Conservation (phyloP, 2,888 invertebrate genomes). For the Drosophila sordidula region DNA sequence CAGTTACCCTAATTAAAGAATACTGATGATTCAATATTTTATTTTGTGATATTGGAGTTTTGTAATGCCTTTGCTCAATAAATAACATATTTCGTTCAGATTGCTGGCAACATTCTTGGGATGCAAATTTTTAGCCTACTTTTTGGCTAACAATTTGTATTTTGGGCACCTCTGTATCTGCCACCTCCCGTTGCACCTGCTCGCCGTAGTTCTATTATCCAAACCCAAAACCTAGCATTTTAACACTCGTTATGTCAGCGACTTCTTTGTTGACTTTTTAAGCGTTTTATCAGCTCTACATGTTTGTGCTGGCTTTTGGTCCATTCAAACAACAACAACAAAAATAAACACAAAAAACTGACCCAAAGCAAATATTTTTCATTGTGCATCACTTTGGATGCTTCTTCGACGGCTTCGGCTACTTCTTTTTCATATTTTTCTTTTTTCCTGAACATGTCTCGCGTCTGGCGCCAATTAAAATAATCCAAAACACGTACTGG, state of each 20-base stretch:
- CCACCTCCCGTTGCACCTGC: too few species aligned
- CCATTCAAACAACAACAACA: constrained; percentile 13
- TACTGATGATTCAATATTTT: too few species aligned
- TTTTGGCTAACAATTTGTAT: neutral
- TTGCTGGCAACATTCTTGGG: too few species aligned
- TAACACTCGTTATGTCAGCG: constrained; percentile 7
- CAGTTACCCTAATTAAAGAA: too few species aligned
- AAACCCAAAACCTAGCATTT: neutral
- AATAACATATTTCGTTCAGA: too few species aligned
- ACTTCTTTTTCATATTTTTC: neutral
- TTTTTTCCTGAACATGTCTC: constrained; percentile 30
- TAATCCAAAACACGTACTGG: constrained; percentile 76
- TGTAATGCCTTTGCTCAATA: too few species aligned
- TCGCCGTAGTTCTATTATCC: too few species aligned
- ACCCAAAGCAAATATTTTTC: constrained; percentile 21
- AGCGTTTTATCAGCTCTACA: constrained; percentile 37
- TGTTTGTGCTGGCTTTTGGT: constrained; percentile 31
- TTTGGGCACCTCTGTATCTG: too few species aligned
- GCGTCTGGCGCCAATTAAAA: constrained; percentile 58
- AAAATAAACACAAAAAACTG: constrained; percentile 9
- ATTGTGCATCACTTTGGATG: constrained; percentile 10
- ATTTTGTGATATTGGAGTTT: too few species aligned
- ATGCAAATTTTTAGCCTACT: constrained; percentile 4
- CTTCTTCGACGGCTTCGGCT: constrained; percentile 1
- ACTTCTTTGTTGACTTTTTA: constrained; percentile 12